Percentiles rank a stretch among this genome's conserved stretches.
phyloP scores from a whole-genome alignment of 2,113 vertebrate genomes.

The Acanthochromis polyacanthus region DNA sequence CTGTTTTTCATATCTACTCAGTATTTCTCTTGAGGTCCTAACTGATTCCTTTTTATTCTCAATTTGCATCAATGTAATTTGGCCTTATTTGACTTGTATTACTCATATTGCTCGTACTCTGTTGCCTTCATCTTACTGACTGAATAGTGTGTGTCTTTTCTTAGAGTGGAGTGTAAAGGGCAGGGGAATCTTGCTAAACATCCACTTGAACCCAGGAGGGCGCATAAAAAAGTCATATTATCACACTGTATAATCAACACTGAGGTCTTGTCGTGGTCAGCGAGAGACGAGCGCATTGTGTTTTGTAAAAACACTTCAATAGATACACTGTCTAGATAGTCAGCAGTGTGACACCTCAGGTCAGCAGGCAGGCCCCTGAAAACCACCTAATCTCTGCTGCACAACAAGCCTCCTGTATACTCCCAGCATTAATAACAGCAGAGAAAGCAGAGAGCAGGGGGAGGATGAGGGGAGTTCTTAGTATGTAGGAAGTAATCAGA shows the following conservation, averaged over 20 bases:
- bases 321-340: not conserved
- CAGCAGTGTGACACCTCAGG: constrained; percentile 5
- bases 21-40: too few species aligned
- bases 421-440: constrained; percentile 53
- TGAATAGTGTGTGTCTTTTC: too few species aligned
- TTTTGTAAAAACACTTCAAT: constrained; percentile 7
- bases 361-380: constrained; percentile 23
- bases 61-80: too few species aligned
- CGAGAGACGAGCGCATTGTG: not conserved
- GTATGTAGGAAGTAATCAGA: constrained; percentile 57
- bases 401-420: constrained; percentile 54
- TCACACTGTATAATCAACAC: not conserved
- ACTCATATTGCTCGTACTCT: too few species aligned
- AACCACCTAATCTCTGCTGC: constrained; percentile 46
- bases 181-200: not conserved
- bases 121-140: too few species aligned
- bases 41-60: too few species aligned
- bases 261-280: not conserved
- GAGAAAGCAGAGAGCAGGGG: constrained; percentile 37
- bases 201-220: not conserved
- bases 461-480: constrained; percentile 31
- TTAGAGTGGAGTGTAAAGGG: not conserved
- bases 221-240: not conserved
- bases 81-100: too few species aligned
- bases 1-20: too few species aligned